Evolutionary conservation across 2,113 vertebrate genomes (phyloP), one percentile per base, ranked within the genome.

Genomic region (Lamprologus speciosus): DNA sequence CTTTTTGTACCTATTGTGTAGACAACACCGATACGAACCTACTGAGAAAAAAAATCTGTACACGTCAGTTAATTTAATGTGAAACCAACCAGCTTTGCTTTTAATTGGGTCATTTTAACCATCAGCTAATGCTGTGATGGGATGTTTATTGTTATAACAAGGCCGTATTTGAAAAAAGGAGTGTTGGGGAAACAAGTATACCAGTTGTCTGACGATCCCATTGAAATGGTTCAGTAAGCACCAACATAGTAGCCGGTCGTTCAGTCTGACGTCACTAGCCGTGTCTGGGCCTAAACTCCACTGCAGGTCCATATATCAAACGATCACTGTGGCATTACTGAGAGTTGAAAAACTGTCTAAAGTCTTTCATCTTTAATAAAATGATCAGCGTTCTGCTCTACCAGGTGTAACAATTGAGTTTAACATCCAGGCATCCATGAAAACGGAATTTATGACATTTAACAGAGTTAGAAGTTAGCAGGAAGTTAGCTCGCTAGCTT

Each of bases 111-210:
- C 14, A 10, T 47, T 4, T 75, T 75, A 75, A 47, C 40, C 40
- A 47, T 26, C 23, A 47, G 40, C 23, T 47, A 19, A 47, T 7
- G 40, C 9, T 73, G 40, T 73, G 8, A 73, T 0, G 1, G 21
- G 13, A 2, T 47, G 14, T 17, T 17, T 47, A 3, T 7, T 47
- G 14, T 19, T 75, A 28, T 28, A 75, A 11, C 40, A 75, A 26
- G 13, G 13, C 26, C 0, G 3, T 7, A 0, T 73, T 45, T 45
- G 4, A 73, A 45, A 73, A 9, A 16, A 45, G 13, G 0, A 26
- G 2, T 26, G 1, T 16, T 23, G 35, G 2, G 35, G 19, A 23
- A 70, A 70, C 37, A 70, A 70, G 65, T 70, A 9, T 26, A 47
- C 9, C 21, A 3, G 23, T 28, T 17, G 68, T 23, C 5, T 45